phyloP scores from a whole-genome alignment of 2,113 vertebrate genomes.

The Pelodiscus sinensis region DNA sequence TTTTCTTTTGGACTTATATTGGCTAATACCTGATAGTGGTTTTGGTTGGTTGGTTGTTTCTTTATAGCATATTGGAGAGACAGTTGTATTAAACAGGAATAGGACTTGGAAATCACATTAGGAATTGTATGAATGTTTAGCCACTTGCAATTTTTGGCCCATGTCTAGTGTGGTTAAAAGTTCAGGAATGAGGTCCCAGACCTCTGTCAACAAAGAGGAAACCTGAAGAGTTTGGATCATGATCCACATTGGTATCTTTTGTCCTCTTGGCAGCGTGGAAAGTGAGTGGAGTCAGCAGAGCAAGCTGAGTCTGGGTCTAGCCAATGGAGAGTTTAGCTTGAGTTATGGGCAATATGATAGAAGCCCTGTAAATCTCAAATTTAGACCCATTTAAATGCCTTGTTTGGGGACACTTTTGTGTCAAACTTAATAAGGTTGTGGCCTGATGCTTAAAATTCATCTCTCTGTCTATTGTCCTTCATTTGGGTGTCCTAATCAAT shows the following conservation, averaged over 20 bases:
- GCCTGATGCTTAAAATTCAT: not conserved
- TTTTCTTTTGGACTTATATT: not conserved
- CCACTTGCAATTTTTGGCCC: too few relatives aligned
- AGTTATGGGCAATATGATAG: too few relatives aligned
- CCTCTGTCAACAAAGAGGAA: too few relatives aligned
- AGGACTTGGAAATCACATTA: not conserved
- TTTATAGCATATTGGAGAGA: not conserved
- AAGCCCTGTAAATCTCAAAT: not conserved
- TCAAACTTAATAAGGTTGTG: not conserved
- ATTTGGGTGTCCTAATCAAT: not conserved
- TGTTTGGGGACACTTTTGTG: not conserved
- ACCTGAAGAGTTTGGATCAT: too few relatives aligned
- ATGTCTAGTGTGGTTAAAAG: too few relatives aligned
- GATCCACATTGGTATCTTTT: too few relatives aligned
- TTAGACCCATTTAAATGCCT: not conserved
- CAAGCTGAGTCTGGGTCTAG: too few relatives aligned
- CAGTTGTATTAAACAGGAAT: not conserved
- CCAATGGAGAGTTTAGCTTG: too few relatives aligned
- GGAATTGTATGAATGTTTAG: not conserved
- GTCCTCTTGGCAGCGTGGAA: too few relatives aligned
- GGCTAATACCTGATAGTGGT: not conserved
- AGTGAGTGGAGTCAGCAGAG: too few relatives aligned
- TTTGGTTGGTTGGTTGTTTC: not conserved
- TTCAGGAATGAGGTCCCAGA: too few relatives aligned
- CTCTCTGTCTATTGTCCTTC: not conserved